Evolutionary conservation across 92 coral and sea anemone species (phyloP), one percentile per base, ranked within the genome.

Genomic region (Zoanthus sociatus): DNA sequence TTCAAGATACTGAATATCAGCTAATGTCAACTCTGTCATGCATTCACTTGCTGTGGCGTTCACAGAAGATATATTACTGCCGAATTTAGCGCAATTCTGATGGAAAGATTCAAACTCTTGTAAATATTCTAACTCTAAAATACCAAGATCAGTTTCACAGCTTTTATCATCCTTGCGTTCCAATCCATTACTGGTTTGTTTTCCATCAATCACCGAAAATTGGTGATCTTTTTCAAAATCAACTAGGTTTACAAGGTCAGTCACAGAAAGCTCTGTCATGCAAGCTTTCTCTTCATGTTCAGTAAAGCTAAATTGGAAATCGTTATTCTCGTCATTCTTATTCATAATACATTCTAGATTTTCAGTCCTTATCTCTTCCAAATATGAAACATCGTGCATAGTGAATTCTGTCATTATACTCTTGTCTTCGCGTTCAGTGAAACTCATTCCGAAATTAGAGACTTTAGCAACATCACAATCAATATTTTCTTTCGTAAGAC

Each of bases 171-270:
- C 76, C 61, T 64, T 74, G 0, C 66, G 58, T 47, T 81, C 66
- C 85, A 53, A 46, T 81, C 26, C 85, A 31, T 64, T 9, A 48
- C 75, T 21, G 1, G 10, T 50, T 48, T 64, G 30, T 21, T 21
- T 79, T 1, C 12, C 66, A 2, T 44, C 14, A 20, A 20, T 14
- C n/a, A 8, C n/a, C 9, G 60, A 64, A 13, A 16, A 20, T 32
- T 61, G 73, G 16, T 81, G 45, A 20, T 42, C 37, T 16, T 75
- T 86, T 60, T 88, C 92, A 71, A 92, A 71, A 10, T 81, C 86
- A 72, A 87, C 86, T 33, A 93, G 87, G 71, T 89, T 78, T 31
- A 89, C 96, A 64, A 91, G 84, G 85, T 93, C 94, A 6, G 93
- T 61, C 15, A 87, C 44, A n/a, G 69, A 82, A 58, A 93, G 63